These are phyloP conservation scores for Galerucella pusilla DNA, from an alignment of 2,888 invertebrate species.

Conservation along the genomic window DNA sequence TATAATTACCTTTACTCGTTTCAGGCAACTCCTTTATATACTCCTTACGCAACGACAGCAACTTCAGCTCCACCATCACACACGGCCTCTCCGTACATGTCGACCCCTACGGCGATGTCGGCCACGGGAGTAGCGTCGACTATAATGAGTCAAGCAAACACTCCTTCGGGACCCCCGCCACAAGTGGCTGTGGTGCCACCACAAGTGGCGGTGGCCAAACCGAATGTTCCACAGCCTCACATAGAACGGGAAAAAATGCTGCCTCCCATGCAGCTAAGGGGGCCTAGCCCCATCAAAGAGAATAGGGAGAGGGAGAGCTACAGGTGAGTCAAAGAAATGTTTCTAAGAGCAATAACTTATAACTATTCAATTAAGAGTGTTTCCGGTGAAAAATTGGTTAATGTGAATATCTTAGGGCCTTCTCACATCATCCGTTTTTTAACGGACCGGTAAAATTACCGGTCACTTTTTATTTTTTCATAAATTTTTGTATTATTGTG, in stretches of 20 bases:
- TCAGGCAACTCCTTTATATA: slow-evolving; percentile 74
- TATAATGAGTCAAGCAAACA: slow-evolving; percentile 19
- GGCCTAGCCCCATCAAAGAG: slow-evolving; percentile 74
- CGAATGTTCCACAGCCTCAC: slow-evolving; percentile 13
- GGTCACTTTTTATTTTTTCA: too few species aligned
- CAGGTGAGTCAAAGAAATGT: slow-evolving; percentile 69
- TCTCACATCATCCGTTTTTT: too few species aligned
- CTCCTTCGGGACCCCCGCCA: slow-evolving; percentile 41
- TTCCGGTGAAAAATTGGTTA: too few species aligned
- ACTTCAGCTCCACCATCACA: slow-evolving; percentile 68
- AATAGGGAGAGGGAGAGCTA: slow-evolving; percentile 84
- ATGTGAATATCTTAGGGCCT: too few species aligned
- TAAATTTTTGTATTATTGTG: too few species aligned
- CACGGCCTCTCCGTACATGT: slow-evolving; percentile 68
- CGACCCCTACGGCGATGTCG: slow-evolving; percentile 25
- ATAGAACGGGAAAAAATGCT: slow-evolving; percentile 44
- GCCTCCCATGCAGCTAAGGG: slow-evolving; percentile 77
- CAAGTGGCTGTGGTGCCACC: slow-evolving; percentile 38
- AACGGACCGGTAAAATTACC: too few species aligned
- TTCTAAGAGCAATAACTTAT: too few species aligned
- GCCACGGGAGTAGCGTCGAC: slow-evolving; percentile 22
- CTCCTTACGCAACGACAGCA: slow-evolving; percentile 78
- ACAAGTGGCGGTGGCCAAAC: slow-evolving; percentile 21
- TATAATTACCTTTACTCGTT: slow-evolving; percentile 53
- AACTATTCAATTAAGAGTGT: too few species aligned